Evolutionary conservation across 2,888 invertebrate species (phyloP).

Genomic region (Rutpela maculata): DNA sequence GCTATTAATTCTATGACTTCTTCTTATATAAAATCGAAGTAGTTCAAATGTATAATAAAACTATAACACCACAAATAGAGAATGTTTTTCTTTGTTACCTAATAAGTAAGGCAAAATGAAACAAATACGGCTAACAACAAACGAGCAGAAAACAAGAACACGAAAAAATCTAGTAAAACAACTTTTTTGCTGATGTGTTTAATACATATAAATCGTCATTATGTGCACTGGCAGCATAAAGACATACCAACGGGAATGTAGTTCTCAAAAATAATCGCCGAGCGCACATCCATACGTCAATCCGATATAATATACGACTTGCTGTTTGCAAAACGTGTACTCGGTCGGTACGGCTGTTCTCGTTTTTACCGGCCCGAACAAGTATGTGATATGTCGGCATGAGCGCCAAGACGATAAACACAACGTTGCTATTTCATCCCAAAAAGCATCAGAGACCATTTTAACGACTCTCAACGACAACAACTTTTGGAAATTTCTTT

Average conservation of each 20-base stretch:
- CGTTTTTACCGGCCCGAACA: slow-evolving; percentile 64
- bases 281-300: slow-evolving; percentile 70
- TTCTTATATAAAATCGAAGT: slow-evolving; percentile 60
- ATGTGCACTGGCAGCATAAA: slow-evolving; percentile 69
- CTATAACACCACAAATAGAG: slow-evolving; percentile 61
- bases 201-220: slow-evolving; percentile 71
- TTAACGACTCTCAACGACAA: slow-evolving; percentile 44
- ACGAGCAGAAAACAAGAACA: slow-evolving; percentile 62
- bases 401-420: slow-evolving; percentile 52
- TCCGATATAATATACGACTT: slow-evolving; percentile 69
- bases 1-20: slow-evolving; percentile 61
- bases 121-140: slow-evolving; percentile 54
- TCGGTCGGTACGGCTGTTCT: slow-evolving; percentile 64
- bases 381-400: slow-evolving; percentile 63
- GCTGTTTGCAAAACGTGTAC: slow-evolving; percentile 68
- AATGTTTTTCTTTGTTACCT: slow-evolving; percentile 57
- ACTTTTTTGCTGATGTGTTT: slow-evolving; percentile 62
- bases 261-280: slow-evolving; percentile 71
- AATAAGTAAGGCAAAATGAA: slow-evolving; percentile 59
- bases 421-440: slow-evolving; percentile 52
- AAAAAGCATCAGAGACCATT: slow-evolving; percentile 48
- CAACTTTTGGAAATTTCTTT: slow-evolving; percentile 21
- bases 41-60: slow-evolving; percentile 61
- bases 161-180: slow-evolving; percentile 65
- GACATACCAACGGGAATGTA: slow-evolving; percentile 71